A percentile compares a stretch with the other conserved stretches of the same genome.
These are phyloP conservation scores for Eurytoma adleriae DNA, from an alignment of 2,888 invertebrate species.

Conservation along the genomic window DNA sequence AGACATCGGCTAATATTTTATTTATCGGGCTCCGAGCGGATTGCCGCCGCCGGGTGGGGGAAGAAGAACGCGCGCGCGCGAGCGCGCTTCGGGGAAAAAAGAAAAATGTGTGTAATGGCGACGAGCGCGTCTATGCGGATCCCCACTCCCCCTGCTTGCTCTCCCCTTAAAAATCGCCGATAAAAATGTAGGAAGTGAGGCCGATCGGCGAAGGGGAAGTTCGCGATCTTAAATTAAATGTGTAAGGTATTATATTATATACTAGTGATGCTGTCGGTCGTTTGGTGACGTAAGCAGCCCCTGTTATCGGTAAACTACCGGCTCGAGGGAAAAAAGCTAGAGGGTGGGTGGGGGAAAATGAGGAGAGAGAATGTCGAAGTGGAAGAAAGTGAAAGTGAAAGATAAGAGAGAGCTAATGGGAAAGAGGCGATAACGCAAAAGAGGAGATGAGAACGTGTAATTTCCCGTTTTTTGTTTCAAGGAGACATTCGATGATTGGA, in stretches of 20 bases:
- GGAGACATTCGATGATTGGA: background rate
- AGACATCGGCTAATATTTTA: conserved; percentile 70
- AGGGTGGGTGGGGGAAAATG: background rate
- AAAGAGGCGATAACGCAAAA: background rate
- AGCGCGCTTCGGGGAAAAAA: too few relatives aligned
- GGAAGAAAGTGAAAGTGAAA: background rate
- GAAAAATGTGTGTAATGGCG: background rate
- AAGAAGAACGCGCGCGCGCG: too few relatives aligned
- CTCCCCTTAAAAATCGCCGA: background rate
- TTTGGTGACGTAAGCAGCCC: background rate
- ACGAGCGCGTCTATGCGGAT: background rate
- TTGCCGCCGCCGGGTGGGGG: background rate
- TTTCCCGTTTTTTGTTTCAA: background rate
- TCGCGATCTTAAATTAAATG: too few relatives aligned
- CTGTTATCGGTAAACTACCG: too few relatives aligned
- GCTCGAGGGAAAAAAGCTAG: background rate
- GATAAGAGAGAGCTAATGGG: background rate
- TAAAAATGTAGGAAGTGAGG: background rate
- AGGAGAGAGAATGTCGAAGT: background rate
- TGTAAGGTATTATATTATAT: too few relatives aligned
- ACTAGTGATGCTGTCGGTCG: background rate
- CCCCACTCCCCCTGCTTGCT: background rate
- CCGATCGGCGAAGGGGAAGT: background rate
- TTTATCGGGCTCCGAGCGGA: conserved; percentile 64
- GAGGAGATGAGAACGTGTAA: background rate